phyloP scores from a whole-genome alignment of 1,140 invertebrate genomes.

The Zaprionus vittiger region DNA sequence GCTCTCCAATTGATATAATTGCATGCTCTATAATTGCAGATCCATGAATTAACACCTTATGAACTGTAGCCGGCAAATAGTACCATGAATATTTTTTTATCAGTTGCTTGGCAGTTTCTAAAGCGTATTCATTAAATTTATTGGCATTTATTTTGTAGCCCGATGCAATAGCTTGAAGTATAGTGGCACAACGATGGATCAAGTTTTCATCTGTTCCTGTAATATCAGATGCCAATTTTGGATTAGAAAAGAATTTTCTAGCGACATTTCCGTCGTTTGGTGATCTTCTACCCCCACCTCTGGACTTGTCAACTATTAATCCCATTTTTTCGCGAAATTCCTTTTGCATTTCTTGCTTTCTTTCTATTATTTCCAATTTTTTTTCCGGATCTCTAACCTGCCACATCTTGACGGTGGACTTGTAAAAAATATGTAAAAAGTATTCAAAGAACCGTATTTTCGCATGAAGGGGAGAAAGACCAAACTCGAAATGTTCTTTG shows the following conservation, averaged over 20 bases:
- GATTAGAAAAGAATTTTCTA: constrained; percentile 21
- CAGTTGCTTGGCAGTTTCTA: constrained; percentile 8
- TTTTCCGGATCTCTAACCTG: constrained; percentile 2
- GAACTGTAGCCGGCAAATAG: too few relatives aligned
- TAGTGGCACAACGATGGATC: constrained; percentile 11
- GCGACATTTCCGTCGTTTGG: constrained; percentile 8
- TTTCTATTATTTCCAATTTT: not conserved
- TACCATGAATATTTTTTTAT: too few relatives aligned
- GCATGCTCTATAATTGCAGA: too few relatives aligned
- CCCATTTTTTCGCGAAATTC: constrained; percentile 7
- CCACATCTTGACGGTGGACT: not conserved
- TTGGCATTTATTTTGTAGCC: constrained; percentile 19
- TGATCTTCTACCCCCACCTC: constrained; percentile 1
- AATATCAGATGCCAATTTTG: not conserved
- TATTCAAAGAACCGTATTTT: constrained; percentile 8
- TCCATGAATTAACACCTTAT: too few relatives aligned
- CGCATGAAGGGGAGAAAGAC: constrained; percentile 3
- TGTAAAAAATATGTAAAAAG: too few relatives aligned
- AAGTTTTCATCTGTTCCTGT: constrained; percentile 19
- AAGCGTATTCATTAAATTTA: constrained; percentile 18
- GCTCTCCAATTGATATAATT: too few relatives aligned
- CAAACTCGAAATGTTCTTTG: not conserved
- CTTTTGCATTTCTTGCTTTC: not conserved
- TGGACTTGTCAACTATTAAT: constrained; percentile 1
- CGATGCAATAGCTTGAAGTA: constrained; percentile 14